Evolutionary conservation across 2,797 vertebrate species (phyloP), one percentile per base, ranked within the genome.

Genomic region (Acropternis orthonyx): DNA sequence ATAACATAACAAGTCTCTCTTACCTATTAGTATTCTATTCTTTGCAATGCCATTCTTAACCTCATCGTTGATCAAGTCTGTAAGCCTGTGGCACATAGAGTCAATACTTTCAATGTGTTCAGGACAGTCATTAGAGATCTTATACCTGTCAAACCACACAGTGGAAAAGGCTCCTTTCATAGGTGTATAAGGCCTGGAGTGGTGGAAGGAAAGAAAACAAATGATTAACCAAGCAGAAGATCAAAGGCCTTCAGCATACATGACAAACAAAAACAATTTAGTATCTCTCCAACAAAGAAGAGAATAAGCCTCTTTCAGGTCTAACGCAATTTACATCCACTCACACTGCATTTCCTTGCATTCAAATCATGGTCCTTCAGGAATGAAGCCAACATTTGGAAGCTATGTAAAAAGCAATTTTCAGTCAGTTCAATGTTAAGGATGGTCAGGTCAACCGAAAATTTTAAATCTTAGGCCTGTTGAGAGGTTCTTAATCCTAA

Each of bases 71-170:
- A 99, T 98, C 91, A 99, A 63, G 32, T 95, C 89, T 20, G 98
- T 97, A 90, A 99, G 97, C 37, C 91, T 17, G 14, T 1, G 86
- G 91, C 98, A 98, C 98, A 99, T 99, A 17, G 72, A 74, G 61
- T 99, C 98, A 49, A 99, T 97, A 20, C 98, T 99, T 85, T 98
- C 98, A 27, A 98, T 97, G 96, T 99, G 98, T 81, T 99, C 99
- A 10, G 98, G 98, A 93, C 98, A 98, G 55, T 99, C 97, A 30
- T 87, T 96, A 22, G 98, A 98, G 94, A 99, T 98, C 97, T 98
- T 98, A 72, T 97, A 89, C 36, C 98, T 98, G 96, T 99, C 98
- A 97, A 99, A 99, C 99, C 99, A 99, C 63, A 99, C 98, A 19
- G 97, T 98, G 81, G 98, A 99, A 89, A 96, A 66, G 39, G 97